phyloP scores from a whole-genome alignment of 2,113 vertebrate genomes.

The Pongo abelii region DNA sequence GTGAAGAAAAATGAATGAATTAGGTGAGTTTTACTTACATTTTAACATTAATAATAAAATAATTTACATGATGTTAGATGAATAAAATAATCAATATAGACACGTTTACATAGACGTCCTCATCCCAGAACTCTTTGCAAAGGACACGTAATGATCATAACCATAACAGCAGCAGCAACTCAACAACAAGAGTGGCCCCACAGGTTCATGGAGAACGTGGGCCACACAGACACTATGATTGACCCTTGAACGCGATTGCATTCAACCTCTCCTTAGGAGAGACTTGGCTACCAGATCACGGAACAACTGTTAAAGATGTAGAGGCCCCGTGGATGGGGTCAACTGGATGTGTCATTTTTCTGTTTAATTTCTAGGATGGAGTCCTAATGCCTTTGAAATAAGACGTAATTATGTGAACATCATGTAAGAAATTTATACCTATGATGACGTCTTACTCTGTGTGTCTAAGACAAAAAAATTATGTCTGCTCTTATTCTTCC shows the following conservation, averaged over 20 bases:
- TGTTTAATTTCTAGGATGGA: background rate
- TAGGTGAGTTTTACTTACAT: background rate
- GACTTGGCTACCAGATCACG: background rate
- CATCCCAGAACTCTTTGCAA: too few species aligned
- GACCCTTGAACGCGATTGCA: accelerated
- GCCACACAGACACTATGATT: accelerated
- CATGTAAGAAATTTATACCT: background rate
- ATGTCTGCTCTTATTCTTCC: background rate
- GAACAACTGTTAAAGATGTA: background rate
- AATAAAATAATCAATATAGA: background rate
- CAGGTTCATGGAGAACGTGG: background rate
- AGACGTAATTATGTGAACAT: background rate
- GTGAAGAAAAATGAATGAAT: background rate
- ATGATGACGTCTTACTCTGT: background rate
- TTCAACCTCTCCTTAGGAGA: too few species aligned
- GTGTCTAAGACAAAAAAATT: background rate
- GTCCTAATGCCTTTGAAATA: background rate
- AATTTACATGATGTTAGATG: background rate
- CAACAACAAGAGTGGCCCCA: accelerated
- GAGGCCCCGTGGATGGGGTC: background rate
- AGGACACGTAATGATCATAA: accelerated
- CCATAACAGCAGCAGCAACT: background rate
- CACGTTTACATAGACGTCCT: background rate
- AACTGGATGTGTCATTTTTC: background rate
- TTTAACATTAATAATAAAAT: background rate